Percentiles rank a stretch among this genome's conserved stretches.
These are phyloP conservation scores for Drosophila acutilabella DNA, from an alignment of 2,888 invertebrate species.

Conservation along the genomic window DNA sequence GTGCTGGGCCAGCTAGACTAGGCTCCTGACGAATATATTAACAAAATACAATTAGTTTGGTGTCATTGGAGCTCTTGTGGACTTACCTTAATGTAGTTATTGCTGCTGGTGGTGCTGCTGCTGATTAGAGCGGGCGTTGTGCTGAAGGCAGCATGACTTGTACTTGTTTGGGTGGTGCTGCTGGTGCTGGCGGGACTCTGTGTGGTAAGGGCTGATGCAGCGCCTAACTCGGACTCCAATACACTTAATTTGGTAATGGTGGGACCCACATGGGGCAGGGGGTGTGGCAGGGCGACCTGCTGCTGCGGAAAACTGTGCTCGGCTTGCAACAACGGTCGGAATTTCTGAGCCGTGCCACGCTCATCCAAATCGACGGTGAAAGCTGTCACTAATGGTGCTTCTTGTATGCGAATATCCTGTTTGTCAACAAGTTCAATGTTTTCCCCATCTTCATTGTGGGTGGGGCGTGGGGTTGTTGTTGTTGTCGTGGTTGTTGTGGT, in stretches of 20 bases:
- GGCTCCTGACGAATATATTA: conserved; percentile 49
- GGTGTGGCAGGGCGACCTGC: conserved; percentile 25
- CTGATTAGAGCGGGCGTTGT: conserved; percentile 65
- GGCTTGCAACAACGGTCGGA: conserved; percentile 89
- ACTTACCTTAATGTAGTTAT: conserved; percentile 67
- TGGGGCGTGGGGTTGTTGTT: conserved; percentile 88
- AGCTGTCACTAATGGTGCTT: conserved; percentile 93
- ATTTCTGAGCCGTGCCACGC: conserved; percentile 91
- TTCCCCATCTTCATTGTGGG: conserved; percentile 89
- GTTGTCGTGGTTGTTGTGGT: conserved; percentile 83
- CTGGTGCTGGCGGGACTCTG: conserved; percentile 60
- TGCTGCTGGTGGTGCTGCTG: conserved; percentile 47
- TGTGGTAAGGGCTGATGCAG: conserved; percentile 61
- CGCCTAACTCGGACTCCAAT: conserved; percentile 63
- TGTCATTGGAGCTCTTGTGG: conserved; percentile 15
- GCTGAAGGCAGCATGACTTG: conserved; percentile 43
- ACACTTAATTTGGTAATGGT: conserved; percentile 83
- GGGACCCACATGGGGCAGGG: conserved; percentile 71
- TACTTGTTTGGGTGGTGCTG: conserved; percentile 56
- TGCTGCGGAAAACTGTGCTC: conserved; percentile 36
- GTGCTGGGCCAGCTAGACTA: conserved; percentile 36
- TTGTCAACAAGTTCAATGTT: conserved; percentile 89
- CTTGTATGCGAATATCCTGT: conserved; percentile 91
- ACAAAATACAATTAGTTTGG: conserved; percentile 1
- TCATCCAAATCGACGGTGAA: conserved; percentile 94